Evolutionary conservation across 2,888 invertebrate species (phyloP).

Genomic region (Chaetoderma sp.): DNA sequence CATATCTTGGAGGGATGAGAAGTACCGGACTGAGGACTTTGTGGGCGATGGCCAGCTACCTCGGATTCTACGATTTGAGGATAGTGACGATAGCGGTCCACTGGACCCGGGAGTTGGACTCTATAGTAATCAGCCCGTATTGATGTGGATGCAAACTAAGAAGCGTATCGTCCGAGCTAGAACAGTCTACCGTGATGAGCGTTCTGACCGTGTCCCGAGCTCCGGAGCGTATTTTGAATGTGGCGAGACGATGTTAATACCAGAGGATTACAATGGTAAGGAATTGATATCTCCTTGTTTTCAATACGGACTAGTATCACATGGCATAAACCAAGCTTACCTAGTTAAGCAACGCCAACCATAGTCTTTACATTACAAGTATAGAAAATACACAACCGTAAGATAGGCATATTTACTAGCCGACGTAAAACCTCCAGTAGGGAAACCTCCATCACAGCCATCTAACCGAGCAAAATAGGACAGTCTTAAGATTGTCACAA

Average conservation of each 20-base stretch:
- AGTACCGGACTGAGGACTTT: conserved; percentile 21
- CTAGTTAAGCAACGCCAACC: no score
- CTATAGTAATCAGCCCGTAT: conserved; percentile 47
- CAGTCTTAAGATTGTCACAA: no score
- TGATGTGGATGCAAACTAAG: conserved; percentile 36
- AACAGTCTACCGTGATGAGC: conserved; percentile 51
- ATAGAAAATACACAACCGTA: neutral
- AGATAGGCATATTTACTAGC: no score
- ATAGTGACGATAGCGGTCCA: conserved; percentile 12
- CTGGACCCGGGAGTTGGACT: conserved; percentile 45
- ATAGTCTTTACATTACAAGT: neutral
- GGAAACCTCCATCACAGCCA: no score
- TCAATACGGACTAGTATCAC: no score
- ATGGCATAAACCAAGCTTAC: no score
- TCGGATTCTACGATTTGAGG: conserved; percentile 33
- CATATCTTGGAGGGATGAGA: conserved; percentile 37
- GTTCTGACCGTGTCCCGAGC: conserved; percentile 41
- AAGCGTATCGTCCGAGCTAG: conserved; percentile 47
- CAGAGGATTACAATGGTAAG: conserved; percentile 41
- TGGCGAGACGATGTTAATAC: conserved; percentile 56
- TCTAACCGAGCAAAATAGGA: no score
- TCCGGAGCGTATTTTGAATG: conserved; percentile 53
- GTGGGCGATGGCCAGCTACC: conserved; percentile 36
- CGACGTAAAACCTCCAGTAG: no score
- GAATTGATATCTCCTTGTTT: no score